Conservation (phyloP, 2,797 vertebrate species). For the Mionectes olivaceus region DNA sequence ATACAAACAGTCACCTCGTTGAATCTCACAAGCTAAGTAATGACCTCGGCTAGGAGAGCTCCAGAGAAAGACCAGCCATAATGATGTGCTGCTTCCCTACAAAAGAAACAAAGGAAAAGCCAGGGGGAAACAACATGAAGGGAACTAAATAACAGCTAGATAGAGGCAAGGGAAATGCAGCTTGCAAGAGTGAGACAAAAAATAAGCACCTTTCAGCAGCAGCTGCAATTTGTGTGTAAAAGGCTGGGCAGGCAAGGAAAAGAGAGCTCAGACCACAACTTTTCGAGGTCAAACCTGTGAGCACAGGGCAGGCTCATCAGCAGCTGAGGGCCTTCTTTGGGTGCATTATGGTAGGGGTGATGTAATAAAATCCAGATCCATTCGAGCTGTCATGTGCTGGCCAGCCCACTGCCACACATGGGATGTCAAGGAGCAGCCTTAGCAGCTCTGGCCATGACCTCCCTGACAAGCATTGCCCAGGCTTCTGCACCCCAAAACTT, state of each 20-base stretch:
- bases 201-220: slow-evolving; percentile 16
- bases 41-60: slow-evolving; percentile 37
- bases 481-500: neutral
- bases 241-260: neutral
- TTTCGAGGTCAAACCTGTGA: neutral
- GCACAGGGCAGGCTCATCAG: neutral
- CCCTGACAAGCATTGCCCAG: accelerated
- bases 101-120: slow-evolving; percentile 64
- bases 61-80: slow-evolving; percentile 56
- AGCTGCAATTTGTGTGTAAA: neutral
- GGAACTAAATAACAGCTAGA: slow-evolving; percentile 35
- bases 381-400: neutral
- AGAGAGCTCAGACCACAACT: neutral
- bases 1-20: slow-evolving; percentile 38
- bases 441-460: neutral
- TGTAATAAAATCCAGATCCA: neutral
- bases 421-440: neutral
- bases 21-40: slow-evolving; percentile 50
- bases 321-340: slow-evolving; percentile 5
- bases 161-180: slow-evolving; percentile 18
- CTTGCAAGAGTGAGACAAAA: neutral
- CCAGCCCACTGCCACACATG: neutral
- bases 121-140: slow-evolving; percentile 30
- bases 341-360: neutral
- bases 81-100: slow-evolving; percentile 51